Base-by-base conservation (phyloP, 2,888 invertebrate species). In the Dasysyrphus albostriatus region DNA sequence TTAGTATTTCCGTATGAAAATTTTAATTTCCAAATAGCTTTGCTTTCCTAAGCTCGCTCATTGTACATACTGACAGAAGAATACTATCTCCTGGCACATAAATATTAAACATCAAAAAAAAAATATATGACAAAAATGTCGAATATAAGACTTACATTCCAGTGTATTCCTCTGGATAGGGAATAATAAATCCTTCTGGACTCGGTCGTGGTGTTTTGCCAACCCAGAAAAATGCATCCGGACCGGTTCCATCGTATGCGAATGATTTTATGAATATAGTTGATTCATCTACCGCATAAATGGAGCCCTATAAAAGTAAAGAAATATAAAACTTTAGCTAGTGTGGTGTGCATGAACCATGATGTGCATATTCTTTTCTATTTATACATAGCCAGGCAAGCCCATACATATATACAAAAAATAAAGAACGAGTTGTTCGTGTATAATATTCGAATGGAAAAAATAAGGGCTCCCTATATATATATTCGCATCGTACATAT, bases 171-270 rank as follows among this genome's bases (percentile, higher is more conserved):
- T 97, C 97, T 39, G 97, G 97, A 92, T 97, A 97, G 24, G 98
- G 97, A 90, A 98, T 96, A 83, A 97, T 95, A 84, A 95, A 95
- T 81, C 98, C 98, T 70, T 96, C 96, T 24, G 97, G 97, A 89
- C 95, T 95, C 3, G 97, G 97, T 88, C 96, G 94, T 1, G 95
- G 94, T 5, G 96, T 95, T 90, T 96, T 96, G 14, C 98, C 98
- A 81, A 97, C 96, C 98, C 97, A 98, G 94, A 98, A 98, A 93
- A 95, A 97, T 1, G 97, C 97, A 91, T 96, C 97, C 83, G 97
- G 97, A 9, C 96, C 97, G 8, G 95, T 96, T 54, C 98, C 98
- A 90, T 98, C 98, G 91, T 98, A 98, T 58, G 95, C 95, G 93
- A 98, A 98, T 54, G 96, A 96, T 90, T 96, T 96, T 90, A 98